These are phyloP conservation scores for Nephrotoma flavescens DNA, from an alignment of 2,888 invertebrate genomes.

Conservation along the genomic window DNA sequence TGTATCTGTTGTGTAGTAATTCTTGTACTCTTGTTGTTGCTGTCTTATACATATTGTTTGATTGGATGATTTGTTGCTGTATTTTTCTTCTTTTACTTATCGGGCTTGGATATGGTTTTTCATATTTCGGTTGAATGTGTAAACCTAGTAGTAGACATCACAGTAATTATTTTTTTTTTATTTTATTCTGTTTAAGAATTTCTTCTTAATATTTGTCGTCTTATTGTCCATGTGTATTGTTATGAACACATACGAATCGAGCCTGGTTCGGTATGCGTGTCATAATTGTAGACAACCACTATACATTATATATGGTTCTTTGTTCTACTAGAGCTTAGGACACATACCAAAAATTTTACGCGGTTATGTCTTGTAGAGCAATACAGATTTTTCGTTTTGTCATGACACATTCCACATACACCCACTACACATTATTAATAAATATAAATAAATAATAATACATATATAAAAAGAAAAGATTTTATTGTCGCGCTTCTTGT, in stretches of 20 bases:
- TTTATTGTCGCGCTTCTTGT: neutral
- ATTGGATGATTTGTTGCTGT: neutral
- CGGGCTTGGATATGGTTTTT: neutral
- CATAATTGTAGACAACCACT: neutral
- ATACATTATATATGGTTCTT: neutral
- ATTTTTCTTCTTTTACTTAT: neutral
- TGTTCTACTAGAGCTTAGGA: neutral
- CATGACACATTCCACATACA: neutral
- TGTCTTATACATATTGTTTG: neutral
- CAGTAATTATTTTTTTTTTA: neutral
- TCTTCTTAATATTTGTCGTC: neutral
- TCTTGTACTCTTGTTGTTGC: neutral
- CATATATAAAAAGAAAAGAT: neutral
- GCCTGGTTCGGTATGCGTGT: neutral
- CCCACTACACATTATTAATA: neutral
- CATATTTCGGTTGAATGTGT: neutral
- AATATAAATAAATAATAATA: neutral
- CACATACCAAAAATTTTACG: neutral
- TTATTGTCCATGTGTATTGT: neutral
- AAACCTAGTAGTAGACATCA: neutral
- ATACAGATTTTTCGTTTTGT: neutral
- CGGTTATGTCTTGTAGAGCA: neutral
- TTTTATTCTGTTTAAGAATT: neutral
- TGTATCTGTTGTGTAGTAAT: neutral
- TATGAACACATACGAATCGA: neutral